These are phyloP conservation scores for Clarias magur DNA, from an alignment of 2,113 vertebrate genomes.

Conservation along the genomic window DNA sequence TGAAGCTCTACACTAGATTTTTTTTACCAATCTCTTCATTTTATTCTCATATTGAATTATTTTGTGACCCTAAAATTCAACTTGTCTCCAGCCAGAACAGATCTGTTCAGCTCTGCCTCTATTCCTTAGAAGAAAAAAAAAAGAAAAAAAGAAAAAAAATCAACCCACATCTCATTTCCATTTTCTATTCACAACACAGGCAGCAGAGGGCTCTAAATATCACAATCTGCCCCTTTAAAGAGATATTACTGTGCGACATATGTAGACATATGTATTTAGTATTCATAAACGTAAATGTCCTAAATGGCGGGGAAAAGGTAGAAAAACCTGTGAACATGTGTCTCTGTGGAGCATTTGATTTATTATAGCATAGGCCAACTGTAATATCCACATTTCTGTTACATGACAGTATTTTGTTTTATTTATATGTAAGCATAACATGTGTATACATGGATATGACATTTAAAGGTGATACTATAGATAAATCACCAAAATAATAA, in stretches of 20 bases:
- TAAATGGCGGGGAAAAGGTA: fast-evolving
- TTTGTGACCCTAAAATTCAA: not conserved
- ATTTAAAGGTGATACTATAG: not conserved
- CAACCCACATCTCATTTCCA: not conserved
- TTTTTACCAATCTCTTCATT: not conserved
- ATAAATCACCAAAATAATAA: not conserved
- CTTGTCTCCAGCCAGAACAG: not conserved
- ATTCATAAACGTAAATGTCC: not conserved
- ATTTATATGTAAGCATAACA: not conserved
- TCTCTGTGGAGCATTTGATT: not conserved
- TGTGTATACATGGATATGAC: not conserved
- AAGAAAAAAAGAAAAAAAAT: not conserved
- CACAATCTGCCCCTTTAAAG: not conserved
- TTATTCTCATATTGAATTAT: not conserved
- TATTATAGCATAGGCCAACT: not conserved
- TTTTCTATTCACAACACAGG: not conserved
- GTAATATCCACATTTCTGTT: not conserved
- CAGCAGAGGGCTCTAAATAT: constrained; percentile 8
- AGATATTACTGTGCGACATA: not conserved
- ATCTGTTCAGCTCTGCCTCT: not conserved
- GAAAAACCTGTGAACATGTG: not conserved
- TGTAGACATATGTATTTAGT: not conserved
- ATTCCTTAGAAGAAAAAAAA: not conserved
- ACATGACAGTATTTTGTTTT: not conserved
- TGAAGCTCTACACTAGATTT: not conserved